Conservation (phyloP, 2,113 vertebrate genomes). For the Eidolon helvum region DNA sequence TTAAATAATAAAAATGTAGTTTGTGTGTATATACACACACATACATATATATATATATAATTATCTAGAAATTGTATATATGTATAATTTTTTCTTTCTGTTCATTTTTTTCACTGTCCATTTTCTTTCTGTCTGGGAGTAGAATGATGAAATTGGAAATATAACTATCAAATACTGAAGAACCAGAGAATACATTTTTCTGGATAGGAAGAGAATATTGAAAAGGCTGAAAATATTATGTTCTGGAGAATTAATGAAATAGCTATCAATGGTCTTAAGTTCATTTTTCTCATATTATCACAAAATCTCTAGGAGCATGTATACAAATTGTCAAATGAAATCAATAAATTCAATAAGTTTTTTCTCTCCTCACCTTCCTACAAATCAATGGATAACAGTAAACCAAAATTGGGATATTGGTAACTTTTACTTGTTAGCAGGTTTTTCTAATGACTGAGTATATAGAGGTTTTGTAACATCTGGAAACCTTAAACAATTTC, state of each 20-base stretch:
- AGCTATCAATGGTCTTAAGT: neutral
- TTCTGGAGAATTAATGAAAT: slow-evolving; percentile 28
- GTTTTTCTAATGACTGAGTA: slow-evolving; percentile 38
- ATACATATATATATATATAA: neutral
- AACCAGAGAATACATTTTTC: neutral
- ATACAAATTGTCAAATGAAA: slow-evolving; percentile 17
- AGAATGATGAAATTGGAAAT: slow-evolving; percentile 17
- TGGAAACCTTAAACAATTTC: slow-evolving; percentile 27
- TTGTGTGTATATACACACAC: neutral
- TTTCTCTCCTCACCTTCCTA: too few species aligned
- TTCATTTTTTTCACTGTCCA: neutral
- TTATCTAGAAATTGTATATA: neutral
- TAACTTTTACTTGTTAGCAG: slow-evolving; percentile 16
- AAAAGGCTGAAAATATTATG: neutral
- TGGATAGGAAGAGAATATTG: neutral
- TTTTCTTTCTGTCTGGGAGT: neutral
- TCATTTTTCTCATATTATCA: neutral
- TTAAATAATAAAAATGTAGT: neutral
- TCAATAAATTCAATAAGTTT: neutral
- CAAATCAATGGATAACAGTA: neutral
- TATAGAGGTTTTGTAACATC: neutral
- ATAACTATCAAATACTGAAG: neutral
- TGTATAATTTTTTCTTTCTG: neutral
- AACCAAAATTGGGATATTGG: neutral
- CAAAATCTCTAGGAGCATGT: neutral